These are phyloP conservation scores for Euplexia lucipara DNA, from an alignment of 2,888 invertebrate genomes.

Conservation along the genomic window DNA sequence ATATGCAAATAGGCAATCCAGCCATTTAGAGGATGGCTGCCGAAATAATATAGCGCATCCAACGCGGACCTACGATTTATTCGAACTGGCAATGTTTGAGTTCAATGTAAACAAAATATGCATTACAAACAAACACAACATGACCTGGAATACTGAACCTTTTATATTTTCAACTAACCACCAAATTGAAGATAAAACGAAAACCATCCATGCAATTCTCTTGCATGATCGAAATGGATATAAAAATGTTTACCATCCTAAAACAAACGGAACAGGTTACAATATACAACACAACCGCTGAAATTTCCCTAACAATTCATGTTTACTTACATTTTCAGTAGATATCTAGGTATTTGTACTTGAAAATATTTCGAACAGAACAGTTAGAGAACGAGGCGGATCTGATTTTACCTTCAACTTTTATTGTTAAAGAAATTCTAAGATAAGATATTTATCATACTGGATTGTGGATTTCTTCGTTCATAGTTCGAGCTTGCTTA, in stretches of 20 bases:
- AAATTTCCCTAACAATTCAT: slow-evolving; percentile 22
- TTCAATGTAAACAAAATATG: not conserved
- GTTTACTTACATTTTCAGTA: slow-evolving; percentile 31
- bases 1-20: too few species aligned
- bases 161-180: slow-evolving; percentile 16
- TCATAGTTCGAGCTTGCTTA: not conserved
- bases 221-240: slow-evolving; percentile 39
- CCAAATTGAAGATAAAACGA: slow-evolving; percentile 14
- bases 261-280: slow-evolving; percentile 31
- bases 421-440: not conserved
- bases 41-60: not conserved
- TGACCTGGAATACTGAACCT: not conserved
- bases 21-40: not conserved
- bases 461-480: not conserved
- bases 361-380: slow-evolving; percentile 28
- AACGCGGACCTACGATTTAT: not conserved
- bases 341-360: slow-evolving; percentile 19
- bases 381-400: slow-evolving; percentile 8
- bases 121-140: not conserved
- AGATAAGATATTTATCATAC: not conserved
- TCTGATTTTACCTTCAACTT: slow-evolving; percentile 8
- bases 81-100: not conserved
- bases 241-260: slow-evolving; percentile 37
- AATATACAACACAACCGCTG: slow-evolving; percentile 11
- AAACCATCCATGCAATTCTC: slow-evolving; percentile 17